phyloP scores from a whole-genome alignment of 2,113 vertebrate genomes.

The Rallus limicola region DNA sequence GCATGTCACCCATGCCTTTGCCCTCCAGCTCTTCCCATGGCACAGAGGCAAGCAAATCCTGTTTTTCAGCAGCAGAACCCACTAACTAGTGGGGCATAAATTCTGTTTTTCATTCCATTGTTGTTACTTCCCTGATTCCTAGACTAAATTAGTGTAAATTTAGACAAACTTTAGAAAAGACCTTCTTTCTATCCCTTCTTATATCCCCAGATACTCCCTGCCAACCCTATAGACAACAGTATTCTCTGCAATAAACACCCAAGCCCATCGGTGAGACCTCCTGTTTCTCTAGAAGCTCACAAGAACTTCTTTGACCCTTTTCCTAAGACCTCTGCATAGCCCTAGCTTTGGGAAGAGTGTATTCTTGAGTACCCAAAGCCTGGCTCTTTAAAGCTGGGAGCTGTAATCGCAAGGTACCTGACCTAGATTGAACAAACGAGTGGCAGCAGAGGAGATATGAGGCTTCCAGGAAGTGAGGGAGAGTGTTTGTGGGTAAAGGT shows the following conservation, averaged over 20 bases:
- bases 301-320: background rate
- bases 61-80: background rate
- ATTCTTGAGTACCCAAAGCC: background rate
- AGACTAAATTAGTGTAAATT: background rate
- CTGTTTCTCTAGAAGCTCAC: background rate
- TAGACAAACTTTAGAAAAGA: background rate
- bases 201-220: background rate
- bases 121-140: background rate
- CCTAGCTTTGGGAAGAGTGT: background rate
- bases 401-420: conserved; percentile 1
- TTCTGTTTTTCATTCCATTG: background rate
- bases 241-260: background rate
- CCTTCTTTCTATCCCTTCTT: background rate
- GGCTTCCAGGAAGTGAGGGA: background rate
- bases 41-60: accelerated
- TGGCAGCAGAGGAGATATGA: background rate
- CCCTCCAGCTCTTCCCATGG: background rate
- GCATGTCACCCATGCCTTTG: background rate
- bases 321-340: background rate
- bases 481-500: background rate
- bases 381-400: conserved; percentile 36
- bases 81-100: no score
- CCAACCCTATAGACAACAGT: background rate
- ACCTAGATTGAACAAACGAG: conserved; percentile 16
- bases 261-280: background rate